Percentiles rank a stretch among this genome's conserved stretches.
phyloP scores from a whole-genome alignment of 1,140 invertebrate species.

The Nasonia giraulti region DNA sequence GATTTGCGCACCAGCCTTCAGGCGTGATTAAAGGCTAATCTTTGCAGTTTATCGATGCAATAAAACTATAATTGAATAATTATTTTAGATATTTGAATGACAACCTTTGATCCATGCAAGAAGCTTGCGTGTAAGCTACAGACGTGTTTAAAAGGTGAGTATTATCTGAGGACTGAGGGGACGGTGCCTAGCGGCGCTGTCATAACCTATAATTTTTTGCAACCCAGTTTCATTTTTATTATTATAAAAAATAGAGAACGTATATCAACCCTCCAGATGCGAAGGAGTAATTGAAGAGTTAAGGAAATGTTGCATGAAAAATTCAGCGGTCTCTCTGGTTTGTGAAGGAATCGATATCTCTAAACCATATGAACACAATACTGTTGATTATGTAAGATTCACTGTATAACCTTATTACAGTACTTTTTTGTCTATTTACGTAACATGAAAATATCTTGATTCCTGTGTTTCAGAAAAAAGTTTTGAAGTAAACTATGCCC shows the following conservation, averaged over 20 bases:
- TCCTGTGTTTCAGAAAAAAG: constrained; percentile 60
- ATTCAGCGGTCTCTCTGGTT: constrained; percentile 76
- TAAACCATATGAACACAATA: constrained; percentile 71
- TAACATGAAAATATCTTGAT: not conserved
- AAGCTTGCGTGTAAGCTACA: constrained; percentile 84
- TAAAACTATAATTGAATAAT: not conserved
- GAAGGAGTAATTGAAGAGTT: constrained; percentile 78
- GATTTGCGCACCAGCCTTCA: too few species aligned
- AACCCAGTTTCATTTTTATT: constrained; percentile 49
- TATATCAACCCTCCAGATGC: constrained; percentile 80
- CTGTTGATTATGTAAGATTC: constrained; percentile 69
- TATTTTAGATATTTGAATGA: constrained; percentile 55
- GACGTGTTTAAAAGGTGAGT: constrained; percentile 81
- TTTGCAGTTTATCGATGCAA: not conserved
- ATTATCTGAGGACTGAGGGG: not conserved
- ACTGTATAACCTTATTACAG: not conserved
- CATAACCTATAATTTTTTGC: constrained; percentile 44
- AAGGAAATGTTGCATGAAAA: constrained; percentile 79
- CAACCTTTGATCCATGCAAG: constrained; percentile 82
- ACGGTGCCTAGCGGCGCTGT: not conserved
- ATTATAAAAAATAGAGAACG: constrained; percentile 76
- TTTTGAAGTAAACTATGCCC: constrained; percentile 60
- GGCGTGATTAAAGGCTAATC: too few species aligned
- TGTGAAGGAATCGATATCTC: constrained; percentile 80
- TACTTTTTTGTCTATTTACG: not conserved